These are phyloP conservation scores for Fragum fragum DNA, from an alignment of 2,888 invertebrate genomes.

Conservation along the genomic window DNA sequence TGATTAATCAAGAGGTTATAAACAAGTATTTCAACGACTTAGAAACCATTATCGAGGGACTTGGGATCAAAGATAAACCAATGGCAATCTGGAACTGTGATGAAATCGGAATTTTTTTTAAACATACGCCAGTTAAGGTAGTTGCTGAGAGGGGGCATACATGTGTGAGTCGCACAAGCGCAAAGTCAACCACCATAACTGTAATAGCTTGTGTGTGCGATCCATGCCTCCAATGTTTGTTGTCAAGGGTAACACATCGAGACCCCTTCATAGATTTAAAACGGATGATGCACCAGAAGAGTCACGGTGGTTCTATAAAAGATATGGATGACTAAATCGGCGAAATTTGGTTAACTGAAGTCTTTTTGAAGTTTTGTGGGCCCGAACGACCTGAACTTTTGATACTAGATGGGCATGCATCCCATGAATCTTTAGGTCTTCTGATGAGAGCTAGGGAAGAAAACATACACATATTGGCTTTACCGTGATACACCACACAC, in stretches of 20 bases:
- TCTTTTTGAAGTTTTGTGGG: constrained; percentile 44
- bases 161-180: not conserved
- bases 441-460: constrained; percentile 60
- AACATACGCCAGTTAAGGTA: constrained; percentile 1
- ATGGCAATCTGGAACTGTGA: constrained; percentile 21
- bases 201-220: constrained; percentile 43
- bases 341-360: constrained; percentile 42
- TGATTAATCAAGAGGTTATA: constrained; percentile 43
- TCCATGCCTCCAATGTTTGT: constrained; percentile 48
- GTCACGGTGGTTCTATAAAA: constrained; percentile 35
- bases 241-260: constrained; percentile 43
- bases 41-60: constrained; percentile 9
- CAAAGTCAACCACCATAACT: constrained; percentile 4
- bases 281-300: constrained; percentile 23
- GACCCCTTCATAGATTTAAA: constrained; percentile 34
- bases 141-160: not conserved
- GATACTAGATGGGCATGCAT: constrained; percentile 44
- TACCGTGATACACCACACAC: constrained; percentile 61
- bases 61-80: constrained; percentile 13
- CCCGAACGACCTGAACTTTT: constrained; percentile 38
- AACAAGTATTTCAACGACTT: constrained; percentile 19
- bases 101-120: constrained; percentile 14
- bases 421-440: constrained; percentile 65
- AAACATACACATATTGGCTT: constrained; percentile 46
- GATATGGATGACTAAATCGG: constrained; percentile 46